phyloP scores from a whole-genome alignment of 2,888 invertebrate genomes.

The Anticlea derivata region DNA sequence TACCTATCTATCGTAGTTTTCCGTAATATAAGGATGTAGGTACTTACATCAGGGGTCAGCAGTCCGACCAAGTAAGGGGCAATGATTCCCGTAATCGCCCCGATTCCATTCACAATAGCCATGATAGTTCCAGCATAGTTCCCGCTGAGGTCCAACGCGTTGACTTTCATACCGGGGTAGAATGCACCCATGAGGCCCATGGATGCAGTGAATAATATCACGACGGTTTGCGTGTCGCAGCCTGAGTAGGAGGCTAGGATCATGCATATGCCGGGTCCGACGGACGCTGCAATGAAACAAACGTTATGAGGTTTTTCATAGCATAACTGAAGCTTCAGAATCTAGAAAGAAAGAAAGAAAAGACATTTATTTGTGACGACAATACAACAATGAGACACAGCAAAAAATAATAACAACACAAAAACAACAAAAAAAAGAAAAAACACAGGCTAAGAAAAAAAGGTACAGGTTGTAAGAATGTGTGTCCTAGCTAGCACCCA shows the following conservation, averaged over 20 bases:
- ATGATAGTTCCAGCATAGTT: slow-evolving; percentile 87
- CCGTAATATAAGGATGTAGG: neutral
- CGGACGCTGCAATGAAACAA: slow-evolving; percentile 76
- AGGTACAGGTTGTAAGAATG: too few species aligned
- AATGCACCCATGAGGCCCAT: slow-evolving; percentile 89
- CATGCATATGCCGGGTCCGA: slow-evolving; percentile 87
- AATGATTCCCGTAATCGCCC: slow-evolving; percentile 88
- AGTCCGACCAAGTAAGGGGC: slow-evolving; percentile 87
- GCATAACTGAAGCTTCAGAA: too few species aligned
- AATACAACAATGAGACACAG: too few species aligned
- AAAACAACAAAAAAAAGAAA: too few species aligned
- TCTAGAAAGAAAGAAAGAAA: too few species aligned
- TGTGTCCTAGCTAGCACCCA: too few species aligned
- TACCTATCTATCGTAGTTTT: neutral
- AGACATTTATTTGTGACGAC: too few species aligned
- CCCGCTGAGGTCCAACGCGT: slow-evolving; percentile 86
- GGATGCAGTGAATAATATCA: slow-evolving; percentile 85
- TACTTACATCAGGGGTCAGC: slow-evolving; percentile 86
- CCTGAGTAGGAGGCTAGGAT: slow-evolving; percentile 88
- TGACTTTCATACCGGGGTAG: slow-evolving; percentile 88
- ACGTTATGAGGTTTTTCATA: too few species aligned
- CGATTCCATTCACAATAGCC: slow-evolving; percentile 88
- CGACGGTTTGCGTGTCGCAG: slow-evolving; percentile 84
- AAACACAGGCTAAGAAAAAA: too few species aligned
- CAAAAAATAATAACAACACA: too few species aligned